Conservation (phyloP, 2,888 invertebrate genomes). For the Ceraclea dissimilis region DNA sequence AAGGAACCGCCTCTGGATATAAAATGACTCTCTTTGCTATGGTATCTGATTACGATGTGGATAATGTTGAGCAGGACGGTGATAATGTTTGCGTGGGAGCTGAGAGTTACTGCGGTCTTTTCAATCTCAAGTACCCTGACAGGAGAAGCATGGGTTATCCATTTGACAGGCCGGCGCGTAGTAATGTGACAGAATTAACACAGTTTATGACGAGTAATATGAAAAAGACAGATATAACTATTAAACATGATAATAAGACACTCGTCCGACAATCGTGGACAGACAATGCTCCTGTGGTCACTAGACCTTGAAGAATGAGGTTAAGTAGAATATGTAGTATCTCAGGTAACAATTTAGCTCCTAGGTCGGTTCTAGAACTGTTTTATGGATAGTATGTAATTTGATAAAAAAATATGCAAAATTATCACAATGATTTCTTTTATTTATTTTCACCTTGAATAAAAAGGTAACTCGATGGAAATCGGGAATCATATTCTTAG, state of each 20-base stretch:
- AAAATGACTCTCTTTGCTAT: constrained; percentile 32
- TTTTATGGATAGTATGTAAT: no score
- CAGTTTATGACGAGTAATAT: constrained; percentile 61
- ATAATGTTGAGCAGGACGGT: constrained; percentile 26
- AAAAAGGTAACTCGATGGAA: no score
- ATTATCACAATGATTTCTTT: no score
- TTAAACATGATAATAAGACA: constrained; percentile 45
- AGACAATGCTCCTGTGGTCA: not conserved
- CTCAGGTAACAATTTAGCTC: no score
- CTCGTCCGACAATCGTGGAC: constrained; percentile 19
- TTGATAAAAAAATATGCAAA: no score
- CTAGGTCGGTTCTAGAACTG: no score
- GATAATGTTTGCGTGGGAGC: not conserved
- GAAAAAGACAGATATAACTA: constrained; percentile 46
- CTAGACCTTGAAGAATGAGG: no score
- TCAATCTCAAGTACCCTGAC: constrained; percentile 34
- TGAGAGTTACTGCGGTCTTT: constrained; percentile 47
- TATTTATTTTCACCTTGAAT: no score
- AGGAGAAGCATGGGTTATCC: constrained; percentile 47
- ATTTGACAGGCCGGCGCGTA: constrained; percentile 51
- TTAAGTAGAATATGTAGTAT: no score
- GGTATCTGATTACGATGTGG: constrained; percentile 30
- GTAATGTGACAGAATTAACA: constrained; percentile 47
- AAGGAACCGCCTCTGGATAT: constrained; percentile 31
- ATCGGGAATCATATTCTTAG: no score